A percentile compares a stretch with the other conserved stretches of the same genome.
Evolutionary conservation across 1,140 invertebrate genomes (phyloP).

Genomic region (Trichonephila clavata): DNA sequence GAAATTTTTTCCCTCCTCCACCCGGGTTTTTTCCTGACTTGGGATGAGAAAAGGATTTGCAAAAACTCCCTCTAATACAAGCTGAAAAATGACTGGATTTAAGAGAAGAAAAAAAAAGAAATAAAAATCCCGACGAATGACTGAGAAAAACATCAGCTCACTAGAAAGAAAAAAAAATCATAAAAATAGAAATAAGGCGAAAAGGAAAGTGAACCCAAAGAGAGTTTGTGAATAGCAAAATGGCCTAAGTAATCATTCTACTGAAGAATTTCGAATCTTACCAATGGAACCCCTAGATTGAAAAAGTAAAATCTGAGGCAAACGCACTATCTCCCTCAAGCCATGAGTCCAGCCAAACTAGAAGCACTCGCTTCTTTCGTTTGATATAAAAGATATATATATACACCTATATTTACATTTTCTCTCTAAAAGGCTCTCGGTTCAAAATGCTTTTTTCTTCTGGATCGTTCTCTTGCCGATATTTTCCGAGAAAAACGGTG

Average conservation of each 20-base stretch:
- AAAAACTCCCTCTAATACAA: conserved; percentile 1
- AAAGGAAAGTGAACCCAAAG: not conserved
- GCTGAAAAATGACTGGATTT: conserved; percentile 6
- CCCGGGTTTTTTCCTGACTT: not conserved
- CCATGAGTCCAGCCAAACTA: not conserved
- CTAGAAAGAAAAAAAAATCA: not conserved
- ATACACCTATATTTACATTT: conserved; percentile 18
- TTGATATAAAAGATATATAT: conserved; percentile 22
- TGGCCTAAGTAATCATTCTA: not conserved
- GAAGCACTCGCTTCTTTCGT: not conserved
- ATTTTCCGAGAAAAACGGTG: not conserved
- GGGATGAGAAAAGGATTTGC: not conserved
- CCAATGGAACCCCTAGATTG: not conserved
- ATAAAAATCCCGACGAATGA: not conserved
- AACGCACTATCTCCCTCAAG: conserved; percentile 10
- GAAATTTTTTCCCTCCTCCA: not conserved
- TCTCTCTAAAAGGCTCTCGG: not conserved
- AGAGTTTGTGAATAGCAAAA: conserved; percentile 2
- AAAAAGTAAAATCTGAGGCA: not conserved
- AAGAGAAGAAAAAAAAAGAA: not conserved
- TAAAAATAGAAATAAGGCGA: not conserved
- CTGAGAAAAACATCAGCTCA: not conserved
- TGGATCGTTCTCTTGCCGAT: not conserved
- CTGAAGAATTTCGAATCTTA: not conserved
- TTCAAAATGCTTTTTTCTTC: not conserved